A percentile compares a stretch with the other conserved stretches of the same genome.
phyloP scores from a whole-genome alignment of 2,888 invertebrate species.

The Oligia latruncula region DNA sequence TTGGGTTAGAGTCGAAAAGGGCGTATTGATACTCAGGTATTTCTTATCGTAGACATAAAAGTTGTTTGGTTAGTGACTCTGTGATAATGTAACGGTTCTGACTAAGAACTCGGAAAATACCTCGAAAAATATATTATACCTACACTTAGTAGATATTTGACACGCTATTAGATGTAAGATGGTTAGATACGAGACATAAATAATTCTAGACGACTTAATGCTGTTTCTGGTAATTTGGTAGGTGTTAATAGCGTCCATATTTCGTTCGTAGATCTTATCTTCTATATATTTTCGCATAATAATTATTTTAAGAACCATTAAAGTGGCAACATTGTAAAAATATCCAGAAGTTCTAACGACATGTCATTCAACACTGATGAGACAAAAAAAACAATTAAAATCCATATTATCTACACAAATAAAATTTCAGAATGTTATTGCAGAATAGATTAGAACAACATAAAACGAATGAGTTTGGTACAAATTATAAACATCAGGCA shows the following conservation, averaged over 20 bases:
- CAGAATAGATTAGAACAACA: not conserved
- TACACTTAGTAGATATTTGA: slow-evolving; percentile 25
- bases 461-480: not conserved
- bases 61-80: slow-evolving; percentile 34
- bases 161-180: slow-evolving; percentile 19
- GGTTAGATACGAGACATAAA: slow-evolving; percentile 37
- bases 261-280: slow-evolving; percentile 39
- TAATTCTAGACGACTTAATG: slow-evolving; percentile 16
- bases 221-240: slow-evolving; percentile 34
- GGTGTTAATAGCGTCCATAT: slow-evolving; percentile 19
- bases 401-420: not conserved
- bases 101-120: slow-evolving; percentile 8
- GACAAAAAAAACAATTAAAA: not conserved
- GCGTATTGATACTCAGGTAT: slow-evolving; percentile 48
- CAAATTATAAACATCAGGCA: not conserved
- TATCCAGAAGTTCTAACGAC: not conserved
- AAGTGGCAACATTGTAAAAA: not conserved
- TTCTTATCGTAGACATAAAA: slow-evolving; percentile 44
- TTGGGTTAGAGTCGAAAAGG: slow-evolving; percentile 50
- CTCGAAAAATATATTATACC: slow-evolving; percentile 12
- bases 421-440: not conserved
- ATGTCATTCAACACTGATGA: not conserved
- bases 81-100: slow-evolving; percentile 28
- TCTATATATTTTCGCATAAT: slow-evolving; percentile 1
- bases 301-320: slow-evolving; percentile 13